Conservation (phyloP, 1,140 invertebrate genomes). For the Phocides pigmalion region DNA sequence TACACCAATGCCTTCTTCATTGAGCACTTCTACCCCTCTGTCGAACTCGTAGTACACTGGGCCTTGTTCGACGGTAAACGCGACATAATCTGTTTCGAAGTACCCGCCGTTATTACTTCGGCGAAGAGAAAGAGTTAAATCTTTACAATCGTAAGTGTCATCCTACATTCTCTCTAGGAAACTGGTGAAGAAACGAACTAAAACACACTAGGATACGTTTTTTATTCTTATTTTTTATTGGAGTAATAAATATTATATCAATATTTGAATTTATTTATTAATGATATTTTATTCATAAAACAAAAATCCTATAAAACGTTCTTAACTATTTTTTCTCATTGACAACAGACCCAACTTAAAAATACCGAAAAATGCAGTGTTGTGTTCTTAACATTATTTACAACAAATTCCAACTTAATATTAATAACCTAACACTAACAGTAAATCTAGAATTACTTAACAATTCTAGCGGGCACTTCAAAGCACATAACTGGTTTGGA, state of each 20-base stretch:
- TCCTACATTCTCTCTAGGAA: background rate
- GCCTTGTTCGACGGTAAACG: slow-evolving; percentile 78
- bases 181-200: background rate
- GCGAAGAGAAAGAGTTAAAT: slow-evolving; percentile 17
- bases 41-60: slow-evolving; percentile 85
- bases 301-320: too few relatives aligned
- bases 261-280: background rate
- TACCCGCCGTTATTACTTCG: slow-evolving; percentile 84
- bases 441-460: slow-evolving; percentile 7
- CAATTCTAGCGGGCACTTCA: slow-evolving; percentile 87
- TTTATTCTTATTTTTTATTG: background rate
- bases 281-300: background rate
- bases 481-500: slow-evolving; percentile 85
- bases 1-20: slow-evolving; percentile 55
- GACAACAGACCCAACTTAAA: too few relatives aligned
- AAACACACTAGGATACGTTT: background rate
- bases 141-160: background rate
- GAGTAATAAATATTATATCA: background rate
- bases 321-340: too few relatives aligned
- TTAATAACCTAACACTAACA: too few relatives aligned
- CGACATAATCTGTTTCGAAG: slow-evolving; percentile 86
- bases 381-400: too few relatives aligned
- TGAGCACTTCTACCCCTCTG: slow-evolving; percentile 46
- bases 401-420: too few relatives aligned
- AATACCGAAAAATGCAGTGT: too few relatives aligned